These are phyloP conservation scores for Pyxicephalus adspersus DNA, from an alignment of 2,113 vertebrate genomes.

Conservation along the genomic window DNA sequence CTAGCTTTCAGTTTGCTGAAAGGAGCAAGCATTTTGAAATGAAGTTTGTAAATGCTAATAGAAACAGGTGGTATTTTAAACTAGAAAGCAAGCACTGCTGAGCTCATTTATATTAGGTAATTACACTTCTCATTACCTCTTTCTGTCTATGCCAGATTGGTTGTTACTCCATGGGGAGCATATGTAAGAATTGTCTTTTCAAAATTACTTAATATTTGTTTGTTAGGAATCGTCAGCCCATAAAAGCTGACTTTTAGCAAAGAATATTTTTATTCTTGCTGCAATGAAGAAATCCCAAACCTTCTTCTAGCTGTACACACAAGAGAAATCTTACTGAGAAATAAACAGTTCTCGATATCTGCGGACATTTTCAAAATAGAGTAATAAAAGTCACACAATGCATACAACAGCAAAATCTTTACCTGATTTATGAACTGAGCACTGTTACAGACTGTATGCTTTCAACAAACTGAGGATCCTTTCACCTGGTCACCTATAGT, in stretches of 20 bases:
- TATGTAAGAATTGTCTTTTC: constrained; percentile 60
- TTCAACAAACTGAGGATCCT: background rate
- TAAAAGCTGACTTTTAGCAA: constrained; percentile 21
- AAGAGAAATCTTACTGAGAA: background rate
- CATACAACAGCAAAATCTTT: background rate
- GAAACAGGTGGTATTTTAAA: constrained; percentile 65
- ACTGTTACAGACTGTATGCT: background rate
- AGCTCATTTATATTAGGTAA: constrained; percentile 65
- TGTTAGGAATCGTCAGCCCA: constrained; percentile 58
- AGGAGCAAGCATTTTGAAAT: constrained; percentile 43
- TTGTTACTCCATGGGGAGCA: constrained; percentile 62
- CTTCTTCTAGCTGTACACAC: background rate
- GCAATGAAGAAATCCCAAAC: background rate
- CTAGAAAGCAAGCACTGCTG: constrained; percentile 60
- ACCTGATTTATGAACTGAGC: background rate
- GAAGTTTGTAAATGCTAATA: constrained; percentile 55
- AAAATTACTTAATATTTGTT: constrained; percentile 59
- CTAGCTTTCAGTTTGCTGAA: background rate
- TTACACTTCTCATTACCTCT: constrained; percentile 65
- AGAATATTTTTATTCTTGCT: constrained; percentile 2
- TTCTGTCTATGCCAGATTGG: constrained; percentile 60
- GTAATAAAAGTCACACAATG: background rate
- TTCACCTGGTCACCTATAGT: too few relatives aligned
- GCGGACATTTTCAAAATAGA: background rate
- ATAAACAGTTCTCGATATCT: background rate